Base-by-base conservation (phyloP, 1,140 invertebrate genomes). In the Drosophila sproati region DNA sequence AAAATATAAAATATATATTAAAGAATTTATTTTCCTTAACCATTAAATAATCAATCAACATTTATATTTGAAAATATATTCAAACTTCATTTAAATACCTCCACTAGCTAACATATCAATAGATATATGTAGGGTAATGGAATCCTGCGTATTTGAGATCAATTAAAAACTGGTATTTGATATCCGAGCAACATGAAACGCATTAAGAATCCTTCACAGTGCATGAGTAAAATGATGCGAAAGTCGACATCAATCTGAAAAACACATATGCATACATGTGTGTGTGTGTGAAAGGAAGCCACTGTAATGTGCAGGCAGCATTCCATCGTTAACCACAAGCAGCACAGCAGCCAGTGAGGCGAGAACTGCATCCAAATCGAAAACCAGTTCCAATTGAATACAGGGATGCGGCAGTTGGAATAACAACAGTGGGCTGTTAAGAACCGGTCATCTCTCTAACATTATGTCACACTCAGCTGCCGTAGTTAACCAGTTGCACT, bases 81-180 rank as follows among this genome's bases (percentile, higher is more conserved):
- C 1, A 39, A 39, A 2, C 20, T 20, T 20, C 20, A 20, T 20
- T 20, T 20, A 20, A 20, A 20, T 20, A 20, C 20, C 20, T 20
- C 20, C 20, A 20, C 20, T 20, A 20, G 20, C 20, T 20, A 6
- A 39, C 2, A 39, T 2, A 39, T 39, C 5, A 39, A 0, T 39
- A 6, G 1, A 39, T 39, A 39, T 43, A 29, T 6, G 32, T 3
- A 31, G 12, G 34, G 50, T 48, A 52, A 48, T 34, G 34, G 54
- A 73, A 41, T 50, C 50, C 39, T 35, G 10, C 43, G 3, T 31
- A 73, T 12, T 68, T 32, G 28, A 12, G 51, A 70, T 74, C 64
- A 69, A 74, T 74, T 74, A 74, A 74, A 69, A 74, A 63, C 72
- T 56, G 72, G 72, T 74, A 74, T 74, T 74, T 70, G 62, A 62